These are phyloP conservation scores for Silurus glanis DNA, from an alignment of 2,113 vertebrate species.

Conservation along the genomic window DNA sequence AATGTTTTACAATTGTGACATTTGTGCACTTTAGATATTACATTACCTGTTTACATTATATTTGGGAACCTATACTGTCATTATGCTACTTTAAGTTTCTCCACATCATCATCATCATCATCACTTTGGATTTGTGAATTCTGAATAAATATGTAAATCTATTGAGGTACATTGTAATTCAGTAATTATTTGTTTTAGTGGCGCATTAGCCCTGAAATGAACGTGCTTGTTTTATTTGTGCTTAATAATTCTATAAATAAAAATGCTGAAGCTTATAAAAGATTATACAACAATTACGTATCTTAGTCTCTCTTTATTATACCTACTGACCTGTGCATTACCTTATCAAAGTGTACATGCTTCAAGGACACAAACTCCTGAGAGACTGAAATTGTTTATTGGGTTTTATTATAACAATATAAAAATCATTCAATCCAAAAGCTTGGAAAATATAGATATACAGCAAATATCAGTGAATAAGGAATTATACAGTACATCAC, in stretches of 20 bases:
- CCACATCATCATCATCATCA: not conserved
- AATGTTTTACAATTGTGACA: too few species aligned
- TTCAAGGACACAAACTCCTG: not conserved
- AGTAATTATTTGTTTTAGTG: not conserved
- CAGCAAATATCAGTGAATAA: too few species aligned
- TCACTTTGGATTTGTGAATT: not conserved
- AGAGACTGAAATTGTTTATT: not conserved
- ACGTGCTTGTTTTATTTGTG: not conserved
- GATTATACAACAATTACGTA: slow-evolving; percentile 2
- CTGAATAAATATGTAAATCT: not conserved
- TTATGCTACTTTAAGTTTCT: too few species aligned
- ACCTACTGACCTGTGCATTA: not conserved
- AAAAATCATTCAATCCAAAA: not conserved
- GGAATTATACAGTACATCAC: too few species aligned
- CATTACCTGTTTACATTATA: too few species aligned
- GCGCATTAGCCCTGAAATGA: not conserved
- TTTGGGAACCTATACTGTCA: not conserved
- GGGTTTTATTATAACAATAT: not conserved
- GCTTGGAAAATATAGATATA: too few species aligned
- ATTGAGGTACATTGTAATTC: not conserved
- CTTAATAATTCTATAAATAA: too few species aligned
- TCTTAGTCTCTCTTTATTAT: not conserved
- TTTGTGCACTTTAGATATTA: too few species aligned
- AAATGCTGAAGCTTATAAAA: not conserved
- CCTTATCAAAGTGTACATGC: not conserved